These are phyloP conservation scores for Campaea margaritaria DNA, from an alignment of 2,888 invertebrate species.

Conservation along the genomic window DNA sequence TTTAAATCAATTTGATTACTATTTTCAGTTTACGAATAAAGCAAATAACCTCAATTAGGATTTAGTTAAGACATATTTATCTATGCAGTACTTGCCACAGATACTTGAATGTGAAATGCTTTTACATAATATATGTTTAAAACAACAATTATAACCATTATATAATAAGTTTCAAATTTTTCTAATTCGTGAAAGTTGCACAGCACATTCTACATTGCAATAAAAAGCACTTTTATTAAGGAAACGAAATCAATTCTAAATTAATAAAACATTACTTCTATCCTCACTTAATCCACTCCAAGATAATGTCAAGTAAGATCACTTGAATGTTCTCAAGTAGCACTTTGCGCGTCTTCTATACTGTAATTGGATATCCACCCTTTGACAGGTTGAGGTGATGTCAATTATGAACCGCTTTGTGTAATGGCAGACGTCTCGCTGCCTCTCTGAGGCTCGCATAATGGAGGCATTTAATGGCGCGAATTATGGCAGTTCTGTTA, in stretches of 20 bases:
- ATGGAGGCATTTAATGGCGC: conserved; percentile 42
- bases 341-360: conserved; percentile 58
- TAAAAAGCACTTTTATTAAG: not conserved
- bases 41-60: too few relatives aligned
- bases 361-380: conserved; percentile 72
- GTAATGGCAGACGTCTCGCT: conserved; percentile 50
- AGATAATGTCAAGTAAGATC: conserved; percentile 47
- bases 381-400: conserved; percentile 68
- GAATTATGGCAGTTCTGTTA: conserved; percentile 9
- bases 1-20: too few relatives aligned
- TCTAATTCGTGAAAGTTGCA: not conserved
- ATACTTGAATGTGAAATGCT: too few relatives aligned
- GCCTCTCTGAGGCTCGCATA: conserved; percentile 46
- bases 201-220: too few relatives aligned
- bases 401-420: conserved; percentile 67
- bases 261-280: conserved; percentile 27
- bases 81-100: too few relatives aligned
- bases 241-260: not conserved
- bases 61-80: too few relatives aligned
- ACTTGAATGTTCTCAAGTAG: conserved; percentile 47
- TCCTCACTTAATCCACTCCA: conserved; percentile 45
- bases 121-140: too few relatives aligned
- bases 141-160: too few relatives aligned
- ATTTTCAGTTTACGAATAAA: too few relatives aligned
- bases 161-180: too few relatives aligned